Evolutionary conservation across 2,888 invertebrate genomes (phyloP), one percentile per base, ranked within the genome.

Genomic region (Sinodicranocentrus sp.): DNA sequence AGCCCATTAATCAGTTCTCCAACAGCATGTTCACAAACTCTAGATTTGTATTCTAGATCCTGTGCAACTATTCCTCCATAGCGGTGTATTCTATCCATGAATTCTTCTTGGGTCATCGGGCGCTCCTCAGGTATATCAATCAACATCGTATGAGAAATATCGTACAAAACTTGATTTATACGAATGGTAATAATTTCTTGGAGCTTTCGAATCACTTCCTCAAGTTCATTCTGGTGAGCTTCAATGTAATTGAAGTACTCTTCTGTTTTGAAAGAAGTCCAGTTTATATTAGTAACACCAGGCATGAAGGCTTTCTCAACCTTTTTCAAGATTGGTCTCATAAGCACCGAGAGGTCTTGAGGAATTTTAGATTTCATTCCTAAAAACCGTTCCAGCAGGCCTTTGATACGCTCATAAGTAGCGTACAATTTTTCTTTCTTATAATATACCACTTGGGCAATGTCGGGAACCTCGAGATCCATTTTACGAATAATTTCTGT

Each of bases 401-500:
- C 91, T 89, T 93, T 93, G 0, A 95, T 92, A 48, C 91, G 91
- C 89, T 94, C 94, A 83, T 92, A 93, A 19, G 93, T 93, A 48
- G 91, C 91, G 28, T 93, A 91, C 77, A 97, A 93, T 89, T 93
- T 94, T 1, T 94, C 93, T 89, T 94, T 94, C 86, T 94, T 94
- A 89, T 94, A 94, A 0, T 94, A 93, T 5, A 96, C 92, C 26
- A 95, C 93, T 89, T 94, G 94, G 2, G 95, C 95, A 44, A 94
- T 92, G 89, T 95, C 94, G 0, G 96, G 96, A 3, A 96, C 94
- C 88, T 92, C 94, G 65, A 96, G 91, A 44, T 93, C 93, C 83
- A 96, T 91, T 90, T 95, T 95, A 91, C 94, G 93, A 93, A 96
- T 95, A 89, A 95, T 94, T 89, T 96, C 95, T 0, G 95, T 93